Base-by-base conservation (phyloP, 2,888 invertebrate genomes). In the Rotaria sp. region DNA sequence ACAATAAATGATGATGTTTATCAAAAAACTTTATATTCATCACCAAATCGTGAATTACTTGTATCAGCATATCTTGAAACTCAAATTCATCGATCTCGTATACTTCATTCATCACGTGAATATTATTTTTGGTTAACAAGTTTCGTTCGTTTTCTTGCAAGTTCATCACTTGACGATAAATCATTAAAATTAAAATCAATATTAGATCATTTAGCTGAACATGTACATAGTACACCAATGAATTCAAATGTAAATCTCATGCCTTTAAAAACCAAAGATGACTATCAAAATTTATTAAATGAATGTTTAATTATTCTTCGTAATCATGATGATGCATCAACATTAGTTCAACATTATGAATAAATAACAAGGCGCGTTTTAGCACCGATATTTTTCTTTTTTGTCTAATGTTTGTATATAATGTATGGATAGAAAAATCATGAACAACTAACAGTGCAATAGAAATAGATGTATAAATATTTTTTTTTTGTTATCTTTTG, bases 91-190 rank as follows among this genome's bases (percentile, higher is more conserved):
- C 75, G 75, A 26, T 75, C 75, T 10, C 38, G 45, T 75, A 45
- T 75, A 24, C 45, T 75, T 38, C 38, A 75, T 41, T 75, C 75
- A 26, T 21, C 11, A 3, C 75, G 45, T 41, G 75, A 75, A 75
- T 75, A 75, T 41, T 26, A 24, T 41, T 75, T 75, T 75, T 75
- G 75, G 75, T 41, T 75, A 75, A 75, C 75, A 75, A 41, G 8
- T 21, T 45, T 41, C 41, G 24, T 75, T 38, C 75, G 75, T 11
- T 75, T 41, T 75, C 45, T 75, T 8, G 75, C 75, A 41, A 41
- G 24, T 26, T 75, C 75, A 38, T 67, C 67, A 4, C 67, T 67
- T 35, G 15, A 67, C 3, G 67, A 67, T 35, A 67, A 67, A 35
- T 67, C 67, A 4, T 35, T 67, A 67, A 67, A 67, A 67, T 67